Percentiles rank a stretch among this genome's conserved stretches.
Conservation (phyloP, 2,797 vertebrate genomes). For the Aselliscus stoliczkanus region DNA sequence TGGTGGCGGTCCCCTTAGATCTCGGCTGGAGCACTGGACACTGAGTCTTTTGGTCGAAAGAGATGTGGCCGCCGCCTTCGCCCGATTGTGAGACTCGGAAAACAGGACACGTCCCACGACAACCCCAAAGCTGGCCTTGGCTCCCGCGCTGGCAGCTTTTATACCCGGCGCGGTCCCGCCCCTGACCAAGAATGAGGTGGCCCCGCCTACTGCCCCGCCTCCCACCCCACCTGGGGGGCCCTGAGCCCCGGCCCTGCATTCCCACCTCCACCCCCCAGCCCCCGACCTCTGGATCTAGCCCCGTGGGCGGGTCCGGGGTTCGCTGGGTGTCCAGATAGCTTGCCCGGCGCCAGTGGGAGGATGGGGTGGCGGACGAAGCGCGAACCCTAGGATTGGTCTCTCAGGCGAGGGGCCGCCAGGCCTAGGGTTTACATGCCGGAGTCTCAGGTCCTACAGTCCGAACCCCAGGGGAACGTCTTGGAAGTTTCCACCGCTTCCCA, state of each 20-base stretch:
- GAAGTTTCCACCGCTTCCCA: not conserved
- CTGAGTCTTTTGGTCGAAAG: not conserved
- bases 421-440: not conserved
- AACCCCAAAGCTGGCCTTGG: not conserved
- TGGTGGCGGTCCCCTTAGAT: not conserved
- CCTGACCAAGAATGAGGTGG: not conserved
- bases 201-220: slow-evolving; percentile 54
- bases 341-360: not conserved
- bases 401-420: not conserved
- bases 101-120: not conserved
- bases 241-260: not conserved
- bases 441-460: not conserved
- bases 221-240: slow-evolving; percentile 57
- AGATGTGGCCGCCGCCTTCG: not conserved
- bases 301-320: not conserved
- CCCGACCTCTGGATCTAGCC: not conserved
- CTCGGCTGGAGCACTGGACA: not conserved
- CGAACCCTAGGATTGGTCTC: not conserved
- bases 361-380: not conserved
- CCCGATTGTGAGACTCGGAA: not conserved
- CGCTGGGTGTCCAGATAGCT: not conserved
- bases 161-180: slow-evolving; percentile 48
- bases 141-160: slow-evolving; percentile 41
- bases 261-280: accelerated
- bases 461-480: not conserved